Evolutionary conservation across 2,797 vertebrate genomes (phyloP).

Genomic region (Sebastes matsubarae): DNA sequence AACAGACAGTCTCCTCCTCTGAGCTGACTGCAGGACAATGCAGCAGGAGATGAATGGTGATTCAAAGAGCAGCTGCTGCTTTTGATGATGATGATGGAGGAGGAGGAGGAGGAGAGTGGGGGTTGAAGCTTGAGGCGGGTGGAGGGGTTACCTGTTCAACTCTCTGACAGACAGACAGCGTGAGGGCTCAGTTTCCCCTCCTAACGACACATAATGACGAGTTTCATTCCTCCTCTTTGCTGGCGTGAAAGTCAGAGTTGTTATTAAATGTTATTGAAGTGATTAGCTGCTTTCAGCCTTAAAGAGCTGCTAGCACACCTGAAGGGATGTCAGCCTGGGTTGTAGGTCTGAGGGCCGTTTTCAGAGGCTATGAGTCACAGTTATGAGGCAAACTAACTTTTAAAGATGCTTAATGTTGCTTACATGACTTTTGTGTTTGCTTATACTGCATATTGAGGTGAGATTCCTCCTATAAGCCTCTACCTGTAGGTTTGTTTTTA

Average conservation of each 20-base stretch:
- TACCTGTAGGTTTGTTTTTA: too few species aligned
- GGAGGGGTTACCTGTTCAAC: constrained; percentile 46
- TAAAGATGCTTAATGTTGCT: background rate
- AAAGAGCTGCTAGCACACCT: background rate
- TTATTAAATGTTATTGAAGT: constrained; percentile 12
- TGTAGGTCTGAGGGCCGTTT: background rate
- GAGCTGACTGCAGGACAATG: constrained; percentile 57
- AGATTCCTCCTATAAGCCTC: background rate
- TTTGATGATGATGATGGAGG: constrained; percentile 35
- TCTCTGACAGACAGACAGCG: background rate
- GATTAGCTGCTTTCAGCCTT: background rate
- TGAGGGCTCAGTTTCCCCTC: constrained; percentile 1
- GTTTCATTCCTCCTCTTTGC: constrained; percentile 18
- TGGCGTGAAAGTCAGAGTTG: background rate
- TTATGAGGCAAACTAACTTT: background rate
- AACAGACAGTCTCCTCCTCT: constrained; percentile 42
- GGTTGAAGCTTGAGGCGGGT: background rate
- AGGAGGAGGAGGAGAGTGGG: background rate
- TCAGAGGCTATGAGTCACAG: background rate
- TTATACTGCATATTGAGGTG: background rate
- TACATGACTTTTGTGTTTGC: background rate
- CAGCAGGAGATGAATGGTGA: constrained; percentile 48
- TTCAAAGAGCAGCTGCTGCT: constrained; percentile 64
- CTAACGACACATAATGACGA: constrained; percentile 14
- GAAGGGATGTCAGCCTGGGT: background rate